Conservation (phyloP, 2,888 invertebrate species). For the Sarcophaga variegata region DNA sequence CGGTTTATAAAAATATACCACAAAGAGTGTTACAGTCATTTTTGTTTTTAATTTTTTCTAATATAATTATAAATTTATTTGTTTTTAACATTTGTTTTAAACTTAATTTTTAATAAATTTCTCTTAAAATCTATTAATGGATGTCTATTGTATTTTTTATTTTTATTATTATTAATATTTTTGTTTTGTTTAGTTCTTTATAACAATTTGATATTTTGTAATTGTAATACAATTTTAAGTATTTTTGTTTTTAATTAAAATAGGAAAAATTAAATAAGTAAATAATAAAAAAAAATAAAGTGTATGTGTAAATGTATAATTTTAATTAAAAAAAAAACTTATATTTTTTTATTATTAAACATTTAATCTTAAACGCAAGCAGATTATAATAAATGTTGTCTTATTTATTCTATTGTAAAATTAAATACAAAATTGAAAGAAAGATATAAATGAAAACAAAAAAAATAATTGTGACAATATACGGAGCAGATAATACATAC, state of each 20-base stretch:
- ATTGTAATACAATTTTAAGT: slow-evolving; percentile 62
- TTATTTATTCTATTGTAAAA: slow-evolving; percentile 10
- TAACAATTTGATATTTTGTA: slow-evolving; percentile 57
- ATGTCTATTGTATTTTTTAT: slow-evolving; percentile 1
- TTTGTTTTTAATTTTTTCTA: slow-evolving; percentile 22
- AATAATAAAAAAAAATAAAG: slow-evolving; percentile 1
- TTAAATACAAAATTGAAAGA: neutral
- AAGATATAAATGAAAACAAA: slow-evolving; percentile 19
- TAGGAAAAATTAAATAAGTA: slow-evolving; percentile 11
- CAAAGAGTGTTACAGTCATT: too few relatives aligned
- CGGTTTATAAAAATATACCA: too few relatives aligned
- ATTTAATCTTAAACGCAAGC: slow-evolving; percentile 13
- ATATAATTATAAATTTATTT: slow-evolving; percentile 52
- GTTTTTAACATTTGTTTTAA: slow-evolving; percentile 48
- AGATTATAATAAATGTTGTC: slow-evolving; percentile 5
- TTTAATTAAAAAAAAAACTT: neutral
- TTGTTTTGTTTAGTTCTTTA: slow-evolving; percentile 5
- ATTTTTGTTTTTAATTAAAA: slow-evolving; percentile 31
- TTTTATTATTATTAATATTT: slow-evolving; percentile 14
- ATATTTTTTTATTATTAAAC: neutral
- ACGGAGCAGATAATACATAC: slow-evolving; percentile 44
- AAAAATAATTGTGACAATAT: slow-evolving; percentile 1
- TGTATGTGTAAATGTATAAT: slow-evolving; percentile 13
- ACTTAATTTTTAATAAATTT: slow-evolving; percentile 45
- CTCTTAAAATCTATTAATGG: slow-evolving; percentile 49